A percentile compares a stretch with the other conserved stretches of the same genome.
phyloP scores from a whole-genome alignment of 2,113 vertebrate genomes.

The Falcunculus frontatus region DNA sequence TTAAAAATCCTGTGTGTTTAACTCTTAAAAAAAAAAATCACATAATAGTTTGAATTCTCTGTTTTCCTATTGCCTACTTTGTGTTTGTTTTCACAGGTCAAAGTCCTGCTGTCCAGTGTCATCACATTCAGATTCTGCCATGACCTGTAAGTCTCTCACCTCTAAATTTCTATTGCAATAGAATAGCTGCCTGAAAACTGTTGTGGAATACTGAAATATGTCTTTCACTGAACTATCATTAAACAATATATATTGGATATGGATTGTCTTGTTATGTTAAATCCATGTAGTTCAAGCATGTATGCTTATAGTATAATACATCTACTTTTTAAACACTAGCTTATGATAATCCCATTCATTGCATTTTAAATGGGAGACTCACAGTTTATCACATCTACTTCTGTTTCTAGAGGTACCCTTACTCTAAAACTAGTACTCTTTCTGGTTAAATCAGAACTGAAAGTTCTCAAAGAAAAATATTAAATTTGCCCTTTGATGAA shows the following conservation, averaged over 20 bases:
- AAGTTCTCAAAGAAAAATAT: constrained; percentile 21
- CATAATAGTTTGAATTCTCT: background rate
- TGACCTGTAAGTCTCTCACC: constrained; percentile 24
- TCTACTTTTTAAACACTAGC: background rate
- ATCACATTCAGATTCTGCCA: background rate
- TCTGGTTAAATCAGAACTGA: constrained; percentile 3
- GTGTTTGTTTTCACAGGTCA: constrained; percentile 43
- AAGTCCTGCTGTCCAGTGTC: constrained; percentile 34
- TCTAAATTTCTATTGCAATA: constrained; percentile 2
- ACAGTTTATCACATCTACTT: background rate
- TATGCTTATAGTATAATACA: background rate
- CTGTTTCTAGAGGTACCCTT: background rate
- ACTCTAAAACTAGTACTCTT: background rate
- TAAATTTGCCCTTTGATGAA: constrained; percentile 34
- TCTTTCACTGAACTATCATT: background rate
- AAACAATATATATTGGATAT: background rate
- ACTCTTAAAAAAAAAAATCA: background rate
- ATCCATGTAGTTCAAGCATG: background rate
- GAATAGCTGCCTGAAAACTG: background rate
- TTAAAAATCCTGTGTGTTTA: background rate
- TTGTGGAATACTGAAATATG: background rate
- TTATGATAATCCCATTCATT: constrained; percentile 3
- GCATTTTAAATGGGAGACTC: background rate
- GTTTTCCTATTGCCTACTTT: background rate
- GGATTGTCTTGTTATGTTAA: background rate